A percentile compares a stretch with the other conserved stretches of the same genome.
These are phyloP conservation scores for Asbolus verrucosus DNA, from an alignment of 1,140 invertebrate species.

Conservation along the genomic window DNA sequence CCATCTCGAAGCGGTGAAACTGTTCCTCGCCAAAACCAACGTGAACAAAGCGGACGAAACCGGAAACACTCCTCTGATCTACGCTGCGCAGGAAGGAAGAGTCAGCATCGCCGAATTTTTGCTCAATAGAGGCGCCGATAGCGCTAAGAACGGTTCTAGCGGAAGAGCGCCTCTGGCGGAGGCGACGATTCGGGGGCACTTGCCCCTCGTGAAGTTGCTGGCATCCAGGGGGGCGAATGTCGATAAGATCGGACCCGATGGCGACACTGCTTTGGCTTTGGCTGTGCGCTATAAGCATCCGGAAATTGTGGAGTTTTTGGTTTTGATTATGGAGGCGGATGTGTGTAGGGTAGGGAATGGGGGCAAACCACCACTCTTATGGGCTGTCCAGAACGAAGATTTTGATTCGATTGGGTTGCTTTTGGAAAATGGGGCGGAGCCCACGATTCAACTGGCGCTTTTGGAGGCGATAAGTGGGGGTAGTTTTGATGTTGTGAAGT, in stretches of 20 bases:
- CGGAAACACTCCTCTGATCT: slow-evolving; percentile 29
- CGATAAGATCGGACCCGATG: not conserved
- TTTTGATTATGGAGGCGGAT: slow-evolving; percentile 79
- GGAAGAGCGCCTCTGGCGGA: slow-evolving; percentile 13
- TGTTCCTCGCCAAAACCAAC: not conserved
- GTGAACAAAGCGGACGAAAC: not conserved
- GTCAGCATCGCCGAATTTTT: slow-evolving; percentile 25
- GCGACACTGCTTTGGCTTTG: slow-evolving; percentile 7
- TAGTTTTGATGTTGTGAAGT: not conserved
- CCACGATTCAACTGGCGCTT: not conserved
- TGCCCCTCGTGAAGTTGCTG: slow-evolving; percentile 7
- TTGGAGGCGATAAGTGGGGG: not conserved
- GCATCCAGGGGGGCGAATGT: slow-evolving; percentile 15
- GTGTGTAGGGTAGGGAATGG: slow-evolving; percentile 81
- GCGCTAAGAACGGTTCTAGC: slow-evolving; percentile 4
- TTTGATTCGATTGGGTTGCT: not conserved
- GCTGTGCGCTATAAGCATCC: slow-evolving; percentile 3
- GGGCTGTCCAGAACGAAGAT: not conserved
- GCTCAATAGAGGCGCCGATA: not conserved
- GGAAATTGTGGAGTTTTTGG: slow-evolving; percentile 36
- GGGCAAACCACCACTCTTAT: not conserved
- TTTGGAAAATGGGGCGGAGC: not conserved
- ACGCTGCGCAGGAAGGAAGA: slow-evolving; percentile 16
- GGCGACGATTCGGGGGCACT: not conserved
- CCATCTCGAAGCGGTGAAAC: not conserved